Base-by-base conservation (phyloP, 2,797 vertebrate species). In the Micropoecilia bifurca region DNA sequence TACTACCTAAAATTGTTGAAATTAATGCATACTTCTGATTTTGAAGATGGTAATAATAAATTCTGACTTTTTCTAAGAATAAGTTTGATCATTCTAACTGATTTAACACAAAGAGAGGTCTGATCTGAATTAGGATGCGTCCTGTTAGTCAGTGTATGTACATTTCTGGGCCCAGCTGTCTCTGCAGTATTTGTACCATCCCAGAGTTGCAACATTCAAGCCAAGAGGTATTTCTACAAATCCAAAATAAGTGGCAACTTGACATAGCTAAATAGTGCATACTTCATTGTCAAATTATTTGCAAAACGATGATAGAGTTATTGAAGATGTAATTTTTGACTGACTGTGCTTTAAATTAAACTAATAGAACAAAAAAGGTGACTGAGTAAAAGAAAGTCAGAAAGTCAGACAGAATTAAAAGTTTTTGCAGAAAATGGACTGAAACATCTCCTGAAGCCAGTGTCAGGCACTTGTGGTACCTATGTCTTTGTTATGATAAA, bases 401-500 rank as follows among this genome's bases (percentile, higher is more conserved):
- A 83, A 80, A 88, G 73, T 74, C 50, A 30, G 80, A 41, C 75
- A 36, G 81, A 87, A 81, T 87, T 90, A 83, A 90, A 50, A 87
- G 82, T 75, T 77, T 80, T 83, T 50, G 80, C 82, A 84, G 83
- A 92, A 90, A 93, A 90, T 88, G 90, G 87, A 91, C 85, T 90
- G 82, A 85, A 92, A 91, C 79, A 81, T 91, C 85, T 94, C 90
- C 92, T 41, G 82, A 87, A 93, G 93, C 90, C 84, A 90, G 87
- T 90, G 84, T 74, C 77, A 88, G 90, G 81, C 86, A 77, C 86
- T 80, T 48, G 87, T 28, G 47, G 84, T 81, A 85, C 88, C 83
- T 76, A 63, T 84, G 82, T 89, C 91, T 93, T 90, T 91, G 89
- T 91, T 90, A 89, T 90, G 89, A 93, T 94, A 93, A 91, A 92